Base-by-base conservation (phyloP, 2,797 vertebrate genomes). In the Chiroxiphia lanceolata region DNA sequence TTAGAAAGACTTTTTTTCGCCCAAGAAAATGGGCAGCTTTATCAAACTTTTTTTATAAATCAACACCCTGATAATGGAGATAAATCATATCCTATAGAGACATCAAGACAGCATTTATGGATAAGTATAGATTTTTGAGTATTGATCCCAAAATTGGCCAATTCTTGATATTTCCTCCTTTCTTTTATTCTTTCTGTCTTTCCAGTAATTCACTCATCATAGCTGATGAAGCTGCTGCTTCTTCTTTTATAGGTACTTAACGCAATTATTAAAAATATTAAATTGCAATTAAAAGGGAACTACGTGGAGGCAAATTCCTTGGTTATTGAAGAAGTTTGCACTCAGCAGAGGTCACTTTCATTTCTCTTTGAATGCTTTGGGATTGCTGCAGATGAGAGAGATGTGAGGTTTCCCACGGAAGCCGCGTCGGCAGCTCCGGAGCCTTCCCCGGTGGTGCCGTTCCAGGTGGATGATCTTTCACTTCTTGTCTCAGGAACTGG, bases 381-480 rank as follows among this genome's bases (percentile, higher is more conserved):
- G 56, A 79, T 67, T 51, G 3, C 6, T 72, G 38, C 36, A 81
- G 65, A 19, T 23, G 38, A 47, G 60, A 48, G 40, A 22, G 45
- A 64, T 0, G 0, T 57, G 79, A 81, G 16, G 22, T 47, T 92
- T 77, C 65, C 91, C 54, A 9, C 0, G 0, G 71, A 82, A 85
- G 36, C 51, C 23, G 8, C 1, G 0, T 48, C 45, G 0, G 9
- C 51, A 56, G 65, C 63, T 68, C 40, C 1, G 0, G 70, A 76
- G 63, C 45, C 15, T 59, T 78, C 54, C 84, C 72, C 5, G 6
- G 45, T 16, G 36, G 8, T 75, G 65, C 74, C 0, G 14, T 93
- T 94, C 90, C 77, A 65, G 83, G 87, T 34, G 78, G 50, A 11
- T 87, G 85, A 76, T 61, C 87, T 53, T 92, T 92, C 88, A 83